Percentiles rank a stretch among this genome's conserved stretches.
Conservation (phyloP, 2,113 vertebrate species). For the western clawed frog (Xenopus tropicalis) region UCB_Xtro_10.0 CM004445.2:48102001-48102500, state of each 20-base stretch:
- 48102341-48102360: conserved; percentile 66
- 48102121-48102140: conserved; percentile 81
- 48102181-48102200: conserved; percentile 65
- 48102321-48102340: conserved; percentile 69
- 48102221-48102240: conserved; percentile 84
- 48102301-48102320: conserved; percentile 65
- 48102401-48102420: conserved; percentile 63
- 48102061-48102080: conserved; percentile 77
- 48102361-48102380: conserved; percentile 79
- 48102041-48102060: conserved; percentile 91
- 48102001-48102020: conserved; percentile 61
- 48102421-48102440: conserved; percentile 69
- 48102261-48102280: conserved; percentile 72
- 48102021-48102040: conserved; percentile 86
- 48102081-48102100: conserved; percentile 91
- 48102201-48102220: conserved; percentile 58
- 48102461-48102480: conserved; percentile 76
- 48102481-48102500: conserved; percentile 68
- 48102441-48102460: conserved; percentile 70
- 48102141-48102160: conserved; percentile 55
- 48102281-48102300: conserved; percentile 65
- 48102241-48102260: conserved; percentile 83
- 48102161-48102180: conserved; percentile 61
- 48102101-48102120: conserved; percentile 79
- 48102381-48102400: conserved; percentile 77